Evolutionary conservation across 2,113 vertebrate genomes (phyloP).

Genomic region (Catharus fuscescens): DNA sequence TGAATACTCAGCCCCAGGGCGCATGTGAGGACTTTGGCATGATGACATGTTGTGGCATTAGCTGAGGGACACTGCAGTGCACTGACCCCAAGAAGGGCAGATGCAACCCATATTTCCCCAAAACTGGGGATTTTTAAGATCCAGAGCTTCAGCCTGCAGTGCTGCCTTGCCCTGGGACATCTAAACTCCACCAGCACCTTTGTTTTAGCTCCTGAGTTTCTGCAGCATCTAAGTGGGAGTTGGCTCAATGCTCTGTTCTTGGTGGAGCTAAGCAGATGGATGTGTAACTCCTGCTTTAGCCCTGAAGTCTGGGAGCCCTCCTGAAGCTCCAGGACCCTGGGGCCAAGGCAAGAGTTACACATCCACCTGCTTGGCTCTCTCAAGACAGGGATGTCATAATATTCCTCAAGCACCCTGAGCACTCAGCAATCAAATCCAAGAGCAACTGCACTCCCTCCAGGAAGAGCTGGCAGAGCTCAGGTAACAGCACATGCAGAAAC

Average conservation of each 20-base stretch:
- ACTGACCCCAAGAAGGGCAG: neutral
- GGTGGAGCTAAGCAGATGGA: neutral
- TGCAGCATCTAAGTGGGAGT: neutral
- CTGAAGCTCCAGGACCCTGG: neutral
- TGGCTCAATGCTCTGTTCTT: neutral
- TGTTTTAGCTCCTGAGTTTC: neutral
- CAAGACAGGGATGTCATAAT: neutral
- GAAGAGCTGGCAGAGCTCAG: neutral
- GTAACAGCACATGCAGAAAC: neutral
- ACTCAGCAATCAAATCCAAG: neutral
- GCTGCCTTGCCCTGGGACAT: neutral
- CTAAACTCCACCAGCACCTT: neutral
- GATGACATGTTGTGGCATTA: neutral
- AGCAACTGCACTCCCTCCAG: neutral
- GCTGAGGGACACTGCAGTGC: neutral
- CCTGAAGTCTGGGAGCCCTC: neutral
- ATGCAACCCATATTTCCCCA: neutral
- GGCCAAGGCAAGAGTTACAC: neutral
- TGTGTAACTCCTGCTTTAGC: neutral
- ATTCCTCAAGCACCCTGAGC: neutral
- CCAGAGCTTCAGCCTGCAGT: neutral
- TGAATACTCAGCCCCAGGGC: neutral
- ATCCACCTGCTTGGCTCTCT: neutral
- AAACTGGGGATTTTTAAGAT: neutral
- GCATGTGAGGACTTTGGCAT: neutral